Evolutionary conservation across 2,113 vertebrate species (phyloP).

Genomic region (Meleagris gallopavo): DNA sequence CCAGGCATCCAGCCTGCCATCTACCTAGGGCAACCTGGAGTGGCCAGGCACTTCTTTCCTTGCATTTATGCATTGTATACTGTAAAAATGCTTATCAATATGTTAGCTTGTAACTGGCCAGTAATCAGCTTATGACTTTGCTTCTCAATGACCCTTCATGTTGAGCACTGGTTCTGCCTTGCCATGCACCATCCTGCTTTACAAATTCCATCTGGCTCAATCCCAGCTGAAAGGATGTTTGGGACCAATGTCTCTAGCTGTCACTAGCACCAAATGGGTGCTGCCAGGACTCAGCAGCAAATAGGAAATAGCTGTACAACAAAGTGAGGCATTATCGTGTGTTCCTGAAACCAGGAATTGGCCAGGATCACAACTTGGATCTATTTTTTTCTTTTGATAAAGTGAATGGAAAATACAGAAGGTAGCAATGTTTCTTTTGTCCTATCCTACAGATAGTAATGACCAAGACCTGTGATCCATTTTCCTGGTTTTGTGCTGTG

Average conservation of each 20-base stretch:
- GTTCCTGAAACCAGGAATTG: background rate
- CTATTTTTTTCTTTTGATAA: background rate
- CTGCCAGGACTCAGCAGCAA: background rate
- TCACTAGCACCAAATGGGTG: background rate
- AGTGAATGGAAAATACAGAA: background rate
- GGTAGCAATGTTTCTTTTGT: background rate
- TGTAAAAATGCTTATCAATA: rapidly evolving
- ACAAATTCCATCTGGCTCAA: background rate
- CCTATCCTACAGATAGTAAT: background rate
- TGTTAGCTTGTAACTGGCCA: background rate
- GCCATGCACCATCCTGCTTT: background rate
- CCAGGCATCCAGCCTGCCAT: background rate
- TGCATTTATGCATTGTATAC: rapidly evolving
- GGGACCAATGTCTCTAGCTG: background rate
- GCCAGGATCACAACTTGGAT: background rate
- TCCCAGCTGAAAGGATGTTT: background rate
- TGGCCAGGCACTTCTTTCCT: rapidly evolving
- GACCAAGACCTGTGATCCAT: background rate
- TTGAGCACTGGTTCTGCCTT: background rate
- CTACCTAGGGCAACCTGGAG: rapidly evolving
- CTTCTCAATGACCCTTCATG: rapidly evolving
- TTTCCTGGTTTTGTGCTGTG: background rate
- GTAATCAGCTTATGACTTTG: background rate
- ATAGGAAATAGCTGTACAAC: background rate
- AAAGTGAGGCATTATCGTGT: background rate